phyloP scores from a whole-genome alignment of 2,888 invertebrate genomes.

The Stenodema calcarata region DNA sequence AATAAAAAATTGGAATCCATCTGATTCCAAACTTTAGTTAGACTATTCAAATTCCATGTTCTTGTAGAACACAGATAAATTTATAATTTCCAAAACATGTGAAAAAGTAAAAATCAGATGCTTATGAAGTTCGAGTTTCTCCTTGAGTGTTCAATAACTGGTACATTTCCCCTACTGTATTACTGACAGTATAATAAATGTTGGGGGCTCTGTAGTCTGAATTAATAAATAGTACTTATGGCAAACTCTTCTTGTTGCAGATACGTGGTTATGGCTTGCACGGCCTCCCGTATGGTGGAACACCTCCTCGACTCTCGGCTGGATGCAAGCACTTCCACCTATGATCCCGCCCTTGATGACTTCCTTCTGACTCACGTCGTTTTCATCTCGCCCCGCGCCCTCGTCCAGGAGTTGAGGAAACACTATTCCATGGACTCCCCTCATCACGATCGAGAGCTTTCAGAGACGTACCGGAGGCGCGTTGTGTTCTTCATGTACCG shows the following conservation, averaged over 20 bases:
- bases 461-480: constrained; percentile 73
- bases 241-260: constrained; percentile 61
- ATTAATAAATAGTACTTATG: no score
- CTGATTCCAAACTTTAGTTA: no score
- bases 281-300: constrained; percentile 85
- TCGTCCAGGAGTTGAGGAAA: constrained; percentile 75
- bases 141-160: no score
- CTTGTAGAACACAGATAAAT: no score
- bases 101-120: no score
- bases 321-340: constrained; percentile 63
- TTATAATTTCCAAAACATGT: no score
- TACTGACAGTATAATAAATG: no score
- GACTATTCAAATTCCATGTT: no score
- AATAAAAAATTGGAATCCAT: no score
- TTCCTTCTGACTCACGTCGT: constrained; percentile 83
- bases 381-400: constrained; percentile 78
- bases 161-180: no score
- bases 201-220: no score
- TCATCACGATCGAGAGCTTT: constrained; percentile 71
- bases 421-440: constrained; percentile 72
- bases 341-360: constrained; percentile 80
- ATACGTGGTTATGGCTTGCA: constrained; percentile 87
- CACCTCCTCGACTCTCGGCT: constrained; percentile 82
- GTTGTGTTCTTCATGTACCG: constrained; percentile 80
- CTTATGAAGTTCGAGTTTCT: no score